Percentiles rank a stretch among this genome's conserved stretches.
These are phyloP conservation scores for Erythrocebus patas DNA, from an alignment of 2,113 vertebrate genomes.

Conservation along the genomic window DNA sequence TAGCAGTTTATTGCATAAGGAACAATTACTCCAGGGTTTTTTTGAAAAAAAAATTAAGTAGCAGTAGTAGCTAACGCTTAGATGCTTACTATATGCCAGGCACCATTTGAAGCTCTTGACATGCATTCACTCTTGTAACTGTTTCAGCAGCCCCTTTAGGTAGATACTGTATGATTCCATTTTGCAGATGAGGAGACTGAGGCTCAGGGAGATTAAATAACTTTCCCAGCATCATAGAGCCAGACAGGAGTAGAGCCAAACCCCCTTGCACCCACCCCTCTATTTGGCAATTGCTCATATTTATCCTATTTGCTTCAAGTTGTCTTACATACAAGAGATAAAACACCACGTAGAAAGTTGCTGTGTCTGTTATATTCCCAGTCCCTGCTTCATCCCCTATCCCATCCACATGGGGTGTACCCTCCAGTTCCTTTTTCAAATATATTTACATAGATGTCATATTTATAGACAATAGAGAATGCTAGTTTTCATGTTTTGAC, in stretches of 20 bases:
- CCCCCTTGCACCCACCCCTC: not conserved
- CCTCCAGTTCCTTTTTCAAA: not conserved
- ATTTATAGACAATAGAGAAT: not conserved
- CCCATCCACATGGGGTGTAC: too few relatives aligned
- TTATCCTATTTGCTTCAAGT: not conserved
- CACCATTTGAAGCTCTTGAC: not conserved
- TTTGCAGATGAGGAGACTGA: not conserved
- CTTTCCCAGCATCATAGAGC: not conserved
- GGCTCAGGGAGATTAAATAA: not conserved
- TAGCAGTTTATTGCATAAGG: not conserved
- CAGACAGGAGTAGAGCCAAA: not conserved
- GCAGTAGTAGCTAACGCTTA: not conserved
- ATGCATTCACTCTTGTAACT: not conserved
- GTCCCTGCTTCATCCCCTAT: too few relatives aligned
- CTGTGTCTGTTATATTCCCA: not conserved
- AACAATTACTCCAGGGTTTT: not conserved
- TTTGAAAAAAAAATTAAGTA: not conserved
- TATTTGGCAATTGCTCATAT: not conserved
- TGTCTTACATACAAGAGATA: not conserved
- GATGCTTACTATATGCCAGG: not conserved
- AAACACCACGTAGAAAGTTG: not conserved
- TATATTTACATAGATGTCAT: too few relatives aligned
- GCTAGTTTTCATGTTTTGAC: not conserved
- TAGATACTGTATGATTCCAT: not conserved
- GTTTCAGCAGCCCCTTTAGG: not conserved